Conservation (phyloP, 2,797 vertebrate genomes). For the Sebastes glaucus region DNA sequence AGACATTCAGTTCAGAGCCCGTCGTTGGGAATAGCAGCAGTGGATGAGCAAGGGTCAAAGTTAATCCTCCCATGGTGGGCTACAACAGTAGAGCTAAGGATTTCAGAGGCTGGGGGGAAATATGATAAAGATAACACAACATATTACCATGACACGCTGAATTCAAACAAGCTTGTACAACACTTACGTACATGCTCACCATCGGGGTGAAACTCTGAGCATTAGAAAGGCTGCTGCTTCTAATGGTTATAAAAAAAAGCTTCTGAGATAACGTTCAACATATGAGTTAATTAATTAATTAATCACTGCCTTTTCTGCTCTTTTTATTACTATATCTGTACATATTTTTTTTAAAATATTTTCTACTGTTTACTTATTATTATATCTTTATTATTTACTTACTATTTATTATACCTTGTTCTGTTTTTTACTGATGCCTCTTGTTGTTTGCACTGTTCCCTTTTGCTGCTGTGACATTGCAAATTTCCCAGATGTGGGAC, state of each 20-base stretch:
- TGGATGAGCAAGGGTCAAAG: constrained; percentile 51
- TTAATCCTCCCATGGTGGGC: constrained; percentile 28
- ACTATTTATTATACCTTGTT: too few relatives aligned
- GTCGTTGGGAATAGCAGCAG: constrained; percentile 44
- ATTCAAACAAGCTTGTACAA: constrained; percentile 14
- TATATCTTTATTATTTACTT: too few relatives aligned
- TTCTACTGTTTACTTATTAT: too few relatives aligned
- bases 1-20: constrained; percentile 44
- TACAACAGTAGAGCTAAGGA: constrained; percentile 25
- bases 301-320: neutral
- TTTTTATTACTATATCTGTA: neutral
- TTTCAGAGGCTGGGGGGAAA: constrained; percentile 21
- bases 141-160: neutral
- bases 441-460: too few relatives aligned
- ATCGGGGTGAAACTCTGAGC: neutral
- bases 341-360: too few relatives aligned
- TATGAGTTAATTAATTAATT: neutral
- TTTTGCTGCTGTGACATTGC: too few relatives aligned
- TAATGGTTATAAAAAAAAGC: neutral
- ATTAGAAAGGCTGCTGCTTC: neutral
- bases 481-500: too few relatives aligned
- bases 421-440: too few relatives aligned
- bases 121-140: constrained; percentile 16
- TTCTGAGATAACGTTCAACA: neutral
- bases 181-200: neutral